These are phyloP conservation scores for Frieseomelitta varia DNA, from an alignment of 1,140 invertebrate species.

Conservation along the genomic window DNA sequence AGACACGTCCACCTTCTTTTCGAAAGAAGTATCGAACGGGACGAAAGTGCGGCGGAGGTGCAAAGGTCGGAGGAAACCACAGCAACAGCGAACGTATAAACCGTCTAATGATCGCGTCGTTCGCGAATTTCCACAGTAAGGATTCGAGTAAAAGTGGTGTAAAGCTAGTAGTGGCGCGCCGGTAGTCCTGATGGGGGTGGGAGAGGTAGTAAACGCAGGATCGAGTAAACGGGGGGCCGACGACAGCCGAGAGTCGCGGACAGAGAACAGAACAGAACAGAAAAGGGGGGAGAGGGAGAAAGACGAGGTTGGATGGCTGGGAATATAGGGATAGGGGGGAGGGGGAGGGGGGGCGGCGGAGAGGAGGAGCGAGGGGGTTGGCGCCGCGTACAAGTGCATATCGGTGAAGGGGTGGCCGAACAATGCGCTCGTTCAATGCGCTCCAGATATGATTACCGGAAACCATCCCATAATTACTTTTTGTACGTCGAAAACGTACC, in stretches of 20 bases:
- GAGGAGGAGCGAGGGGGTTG: conserved; percentile 51
- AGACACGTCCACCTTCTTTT: too few species aligned
- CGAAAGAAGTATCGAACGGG: background rate
- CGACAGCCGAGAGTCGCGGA: background rate
- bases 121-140: conserved; percentile 8
- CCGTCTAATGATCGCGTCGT: conserved; percentile 4
- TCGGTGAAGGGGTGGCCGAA: conserved; percentile 79
- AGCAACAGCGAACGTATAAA: too few species aligned
- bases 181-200: rapidly evolving
- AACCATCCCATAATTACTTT: conserved; percentile 82
- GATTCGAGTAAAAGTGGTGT: conserved; percentile 45
- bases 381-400: conserved; percentile 76
- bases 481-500: conserved; percentile 76
- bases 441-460: conserved; percentile 82
- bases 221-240: background rate
- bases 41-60: too few species aligned
- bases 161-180: conserved; percentile 23
- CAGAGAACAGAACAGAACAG: background rate
- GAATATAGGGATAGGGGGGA: background rate
- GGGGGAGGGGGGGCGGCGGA: background rate
- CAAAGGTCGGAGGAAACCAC: too few species aligned
- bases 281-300: too few species aligned
- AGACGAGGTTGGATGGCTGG: background rate
- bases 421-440: conserved; percentile 81
- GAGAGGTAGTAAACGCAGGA: background rate